Conservation (phyloP, 1,140 invertebrate species). For the Leptonema lineaticorne region DNA sequence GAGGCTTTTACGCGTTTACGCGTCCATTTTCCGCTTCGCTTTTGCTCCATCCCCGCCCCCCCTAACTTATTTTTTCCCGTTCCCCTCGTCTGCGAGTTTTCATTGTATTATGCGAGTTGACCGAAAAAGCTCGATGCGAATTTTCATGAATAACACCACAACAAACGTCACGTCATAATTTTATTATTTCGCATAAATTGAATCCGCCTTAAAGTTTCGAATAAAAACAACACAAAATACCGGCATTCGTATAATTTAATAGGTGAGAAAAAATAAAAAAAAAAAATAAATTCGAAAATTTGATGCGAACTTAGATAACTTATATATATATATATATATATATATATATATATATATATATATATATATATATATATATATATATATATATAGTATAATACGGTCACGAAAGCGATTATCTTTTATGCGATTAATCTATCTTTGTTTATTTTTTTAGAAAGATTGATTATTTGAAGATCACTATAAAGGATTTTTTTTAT, state of each 20-base stretch:
- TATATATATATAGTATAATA: neutral
- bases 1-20: constrained; percentile 8
- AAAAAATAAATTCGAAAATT: neutral
- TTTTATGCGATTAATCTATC: too few species aligned
- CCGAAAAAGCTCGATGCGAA: neutral
- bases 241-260: neutral
- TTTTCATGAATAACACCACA: constrained; percentile 7
- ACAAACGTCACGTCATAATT: neutral
- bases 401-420: too few species aligned
- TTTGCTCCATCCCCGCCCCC: too few species aligned
- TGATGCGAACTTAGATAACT: neutral
- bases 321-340: neutral
- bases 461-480: too few species aligned
- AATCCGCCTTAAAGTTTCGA: too few species aligned
- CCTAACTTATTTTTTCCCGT: too few species aligned
- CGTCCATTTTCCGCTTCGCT: too few species aligned
- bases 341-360: neutral
- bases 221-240: neutral
- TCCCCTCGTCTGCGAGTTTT: too few species aligned
- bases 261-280: neutral
- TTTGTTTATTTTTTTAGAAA: too few species aligned
- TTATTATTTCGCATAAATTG: neutral
- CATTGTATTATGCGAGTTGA: constrained; percentile 3
- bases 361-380: neutral
- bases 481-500: too few species aligned